Evolutionary conservation across 2,888 invertebrate species (phyloP), one percentile per base, ranked within the genome.

Genomic region (Melieria crassipennis): DNA sequence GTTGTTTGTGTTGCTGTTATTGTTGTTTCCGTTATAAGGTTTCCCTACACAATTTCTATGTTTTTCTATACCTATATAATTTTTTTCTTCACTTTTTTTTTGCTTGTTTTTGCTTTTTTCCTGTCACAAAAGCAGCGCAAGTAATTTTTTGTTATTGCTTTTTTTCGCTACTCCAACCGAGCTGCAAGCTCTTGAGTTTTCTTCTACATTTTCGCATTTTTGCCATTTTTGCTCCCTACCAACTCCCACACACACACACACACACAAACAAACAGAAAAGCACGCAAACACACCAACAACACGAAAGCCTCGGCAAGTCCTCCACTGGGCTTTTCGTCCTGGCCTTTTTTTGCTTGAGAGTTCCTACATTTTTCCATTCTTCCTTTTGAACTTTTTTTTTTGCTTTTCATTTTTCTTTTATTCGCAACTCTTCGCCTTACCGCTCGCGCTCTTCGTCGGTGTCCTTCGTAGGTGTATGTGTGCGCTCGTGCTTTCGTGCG

Each of bases 331-430:
- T 30, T 30, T 30, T 30, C 30, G 30, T 30, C 30, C 30, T 30
- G 30, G 30, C 30, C 30, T 30, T 30, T 30, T 16, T 30, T 30
- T 30, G 30, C 30, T 30, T 30, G 30, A 0, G 2, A 30, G 30
- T 30, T 30, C 30, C 30, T 30, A 30, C 30, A 30, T 30, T 30
- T 30, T 30, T 30, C 30, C 30, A 30, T 30, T 1, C 30, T 30
- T 30, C 30, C 69, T 75, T 76, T 75, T 74, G 72, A 64, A 66
- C 72, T 69, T 69, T 30, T 47, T 56, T 52, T 56, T 30, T 69
- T 69, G 16, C 69, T 55, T 56, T 50, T 50, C 9, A 10, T 50
- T 50, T 50, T 50, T 9, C 11, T 50, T 50, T 50, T 47, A 47
- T 47, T 62, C 62, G n/a, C 56, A 5, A 5, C 13, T 52, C 52